Percentiles rank a stretch among this genome's conserved stretches.
Evolutionary conservation across 53 echinoderm and acorn worm species (phyloP).

Genomic region (Arbacia lixula): DNA sequence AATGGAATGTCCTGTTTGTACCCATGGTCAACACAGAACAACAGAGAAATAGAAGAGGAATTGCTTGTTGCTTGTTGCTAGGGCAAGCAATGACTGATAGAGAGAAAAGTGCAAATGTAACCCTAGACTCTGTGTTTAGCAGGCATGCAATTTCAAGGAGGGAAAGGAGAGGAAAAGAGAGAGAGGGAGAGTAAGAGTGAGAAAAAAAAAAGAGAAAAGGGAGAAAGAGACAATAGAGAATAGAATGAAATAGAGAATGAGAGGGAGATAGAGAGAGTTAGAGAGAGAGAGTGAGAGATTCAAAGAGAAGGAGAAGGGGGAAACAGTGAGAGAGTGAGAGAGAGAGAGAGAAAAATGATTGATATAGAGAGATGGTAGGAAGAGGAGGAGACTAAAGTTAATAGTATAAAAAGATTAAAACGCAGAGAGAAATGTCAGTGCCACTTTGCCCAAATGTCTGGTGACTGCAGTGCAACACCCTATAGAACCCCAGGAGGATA

Average conservation of each 20-base stretch:
- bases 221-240: too few relatives aligned
- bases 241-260: conserved; percentile 5
- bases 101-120: conserved; percentile 42
- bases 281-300: neutral
- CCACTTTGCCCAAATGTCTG: conserved; percentile 13
- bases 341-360: too few relatives aligned
- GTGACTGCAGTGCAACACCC: conserved; percentile 41
- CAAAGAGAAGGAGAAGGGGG: neutral
- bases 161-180: neutral
- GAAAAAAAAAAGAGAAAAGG: neutral
- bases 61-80: too few relatives aligned
- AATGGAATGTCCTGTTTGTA: too few relatives aligned
- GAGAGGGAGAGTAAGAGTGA: neutral
- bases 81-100: conserved; percentile 26
- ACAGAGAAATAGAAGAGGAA: too few relatives aligned
- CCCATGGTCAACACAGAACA: too few relatives aligned
- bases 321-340: neutral
- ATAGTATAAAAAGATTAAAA: conserved; percentile 21
- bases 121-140: neutral
- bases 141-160: conserved; percentile 23
- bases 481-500: neutral
- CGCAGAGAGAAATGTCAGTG: conserved; percentile 32
- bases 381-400: too few relatives aligned
- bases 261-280: too few relatives aligned
- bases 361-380: neutral